Evolutionary conservation across 2,888 invertebrate species (phyloP).

Genomic region (Trichopoda pennipes): DNA sequence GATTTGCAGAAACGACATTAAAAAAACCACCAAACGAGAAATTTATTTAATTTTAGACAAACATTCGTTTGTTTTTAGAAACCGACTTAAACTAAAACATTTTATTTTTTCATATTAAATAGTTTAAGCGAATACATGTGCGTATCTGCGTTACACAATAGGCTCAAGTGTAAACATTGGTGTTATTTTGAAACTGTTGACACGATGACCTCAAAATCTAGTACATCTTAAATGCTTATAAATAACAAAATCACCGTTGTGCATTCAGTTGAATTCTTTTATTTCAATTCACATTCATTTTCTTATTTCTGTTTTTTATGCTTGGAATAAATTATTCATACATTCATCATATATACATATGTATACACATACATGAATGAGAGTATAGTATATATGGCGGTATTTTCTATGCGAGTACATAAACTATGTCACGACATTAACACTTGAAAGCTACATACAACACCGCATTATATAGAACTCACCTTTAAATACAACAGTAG

Average conservation of each 20-base stretch:
- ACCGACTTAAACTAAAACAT: background rate
- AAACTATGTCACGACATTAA: conserved; percentile 69
- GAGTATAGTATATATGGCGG: conserved; percentile 26
- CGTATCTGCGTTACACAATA: conserved; percentile 32
- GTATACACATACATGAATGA: background rate
- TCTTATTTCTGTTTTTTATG: background rate
- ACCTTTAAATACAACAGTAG: conserved; percentile 6
- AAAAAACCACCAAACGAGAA: too few species aligned
- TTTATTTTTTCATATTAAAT: background rate
- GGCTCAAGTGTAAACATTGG: conserved; percentile 66
- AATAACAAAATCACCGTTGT: conserved; percentile 55
- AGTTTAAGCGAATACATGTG: conserved; percentile 1
- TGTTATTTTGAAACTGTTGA: conserved; percentile 65
- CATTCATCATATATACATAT: background rate
- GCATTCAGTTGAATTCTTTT: conserved; percentile 50
- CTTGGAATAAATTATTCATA: background rate
- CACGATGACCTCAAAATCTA: conserved; percentile 67
- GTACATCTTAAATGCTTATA: conserved; percentile 67
- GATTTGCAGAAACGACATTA: too few species aligned
- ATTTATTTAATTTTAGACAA: too few species aligned
- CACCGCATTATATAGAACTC: conserved; percentile 17
- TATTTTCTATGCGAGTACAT: conserved; percentile 18
- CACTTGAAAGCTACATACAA: conserved; percentile 49
- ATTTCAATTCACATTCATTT: conserved; percentile 1
- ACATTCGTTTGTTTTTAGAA: too few species aligned